A percentile compares a stretch with the other conserved stretches of the same genome.
Evolutionary conservation across 2,888 invertebrate species (phyloP).

Genomic region (Andrena hattorfiana): DNA sequence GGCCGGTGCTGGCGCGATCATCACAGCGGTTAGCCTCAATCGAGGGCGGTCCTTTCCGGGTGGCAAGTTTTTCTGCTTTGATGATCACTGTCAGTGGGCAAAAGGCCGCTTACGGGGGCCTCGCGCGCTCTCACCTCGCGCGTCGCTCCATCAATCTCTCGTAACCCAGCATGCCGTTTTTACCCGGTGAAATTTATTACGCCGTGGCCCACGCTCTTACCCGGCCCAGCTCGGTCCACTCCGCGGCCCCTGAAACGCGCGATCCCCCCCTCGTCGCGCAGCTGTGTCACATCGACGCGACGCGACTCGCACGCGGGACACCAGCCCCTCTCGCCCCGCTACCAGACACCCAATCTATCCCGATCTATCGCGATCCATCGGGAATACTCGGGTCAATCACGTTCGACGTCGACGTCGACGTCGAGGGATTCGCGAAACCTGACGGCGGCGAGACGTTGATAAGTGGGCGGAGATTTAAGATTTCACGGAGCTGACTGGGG

Average conservation of each 20-base stretch:
- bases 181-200: slow-evolving; percentile 79
- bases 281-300: slow-evolving; percentile 49
- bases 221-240: slow-evolving; percentile 25
- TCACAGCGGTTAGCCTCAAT: slow-evolving; percentile 67
- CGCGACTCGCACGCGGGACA: slow-evolving; percentile 5
- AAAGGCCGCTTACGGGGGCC: slow-evolving; percentile 76
- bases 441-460: background rate
- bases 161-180: slow-evolving; percentile 78
- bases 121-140: slow-evolving; percentile 78
- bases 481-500: too few relatives aligned
- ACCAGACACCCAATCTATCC: too few relatives aligned
- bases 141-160: slow-evolving; percentile 81
- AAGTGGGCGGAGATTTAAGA: too few relatives aligned
- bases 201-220: slow-evolving; percentile 65
- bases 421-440: slow-evolving; percentile 1
- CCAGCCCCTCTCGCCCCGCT: background rate
- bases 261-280: slow-evolving; percentile 27
- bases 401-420: background rate
- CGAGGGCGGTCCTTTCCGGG: slow-evolving; percentile 74
- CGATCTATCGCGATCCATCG: background rate
- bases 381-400: slow-evolving; percentile 9
- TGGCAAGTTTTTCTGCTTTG: slow-evolving; percentile 77
- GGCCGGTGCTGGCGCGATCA: slow-evolving; percentile 45
- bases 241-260: slow-evolving; percentile 36
- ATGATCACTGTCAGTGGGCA: slow-evolving; percentile 78